Evolutionary conservation across 2,113 vertebrate genomes (phyloP).

Genomic region (Numenius arquata): DNA sequence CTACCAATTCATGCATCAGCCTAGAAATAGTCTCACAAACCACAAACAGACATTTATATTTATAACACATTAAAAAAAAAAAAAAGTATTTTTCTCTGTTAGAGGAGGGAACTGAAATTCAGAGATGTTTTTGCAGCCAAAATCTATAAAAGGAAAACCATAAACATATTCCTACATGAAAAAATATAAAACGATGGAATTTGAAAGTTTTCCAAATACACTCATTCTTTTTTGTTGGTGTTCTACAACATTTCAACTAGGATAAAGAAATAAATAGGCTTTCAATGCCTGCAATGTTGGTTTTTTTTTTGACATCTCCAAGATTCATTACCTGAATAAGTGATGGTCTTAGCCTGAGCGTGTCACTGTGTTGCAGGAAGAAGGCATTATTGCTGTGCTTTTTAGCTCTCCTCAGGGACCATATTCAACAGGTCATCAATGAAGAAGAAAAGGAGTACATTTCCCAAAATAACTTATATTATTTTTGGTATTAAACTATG

Average conservation of each 20-base stretch:
- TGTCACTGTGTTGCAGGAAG: background rate
- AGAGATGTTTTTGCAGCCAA: background rate
- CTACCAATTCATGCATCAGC: background rate
- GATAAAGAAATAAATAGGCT: constrained; percentile 29
- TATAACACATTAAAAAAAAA: background rate
- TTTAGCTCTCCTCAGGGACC: background rate
- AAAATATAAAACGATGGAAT: background rate
- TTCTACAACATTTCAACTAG: background rate
- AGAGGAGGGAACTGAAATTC: background rate
- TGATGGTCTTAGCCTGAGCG: background rate
- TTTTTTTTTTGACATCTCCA: background rate
- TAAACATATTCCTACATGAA: background rate
- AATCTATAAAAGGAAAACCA: background rate
- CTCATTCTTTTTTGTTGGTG: background rate
- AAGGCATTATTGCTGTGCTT: background rate
- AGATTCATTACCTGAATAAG: constrained; percentile 14
- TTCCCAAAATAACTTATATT: background rate
- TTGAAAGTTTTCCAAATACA: constrained; percentile 14
- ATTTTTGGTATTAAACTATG: background rate
- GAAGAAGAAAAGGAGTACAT: background rate
- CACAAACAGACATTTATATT: background rate
- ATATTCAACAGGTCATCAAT: background rate
- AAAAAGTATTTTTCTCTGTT: background rate
- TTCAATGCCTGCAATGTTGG: background rate
- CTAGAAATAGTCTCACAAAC: background rate